Percentiles rank a stretch among this genome's conserved stretches.
Conservation (phyloP, 2,113 vertebrate genomes). For the Eclectus roratus region DNA sequence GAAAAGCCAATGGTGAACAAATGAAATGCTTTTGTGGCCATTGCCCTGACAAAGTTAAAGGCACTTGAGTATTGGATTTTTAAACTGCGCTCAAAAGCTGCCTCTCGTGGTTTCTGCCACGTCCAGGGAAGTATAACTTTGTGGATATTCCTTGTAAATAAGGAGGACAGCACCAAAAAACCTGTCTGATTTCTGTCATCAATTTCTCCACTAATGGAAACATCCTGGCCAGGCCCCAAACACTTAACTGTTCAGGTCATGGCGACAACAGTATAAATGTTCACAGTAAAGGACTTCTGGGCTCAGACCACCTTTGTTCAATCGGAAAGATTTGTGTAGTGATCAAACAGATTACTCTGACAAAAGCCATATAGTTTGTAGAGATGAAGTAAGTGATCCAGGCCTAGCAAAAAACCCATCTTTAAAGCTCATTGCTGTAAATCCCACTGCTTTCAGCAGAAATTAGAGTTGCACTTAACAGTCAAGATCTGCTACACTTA, state of each 20-base stretch:
- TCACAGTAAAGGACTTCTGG: neutral
- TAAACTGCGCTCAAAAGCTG: neutral
- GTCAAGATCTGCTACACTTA: neutral
- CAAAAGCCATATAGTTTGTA: neutral
- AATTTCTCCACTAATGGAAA: neutral
- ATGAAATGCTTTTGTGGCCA: rapidly evolving
- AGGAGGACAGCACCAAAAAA: neutral
- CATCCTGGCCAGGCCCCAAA: neutral
- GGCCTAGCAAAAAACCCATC: neutral
- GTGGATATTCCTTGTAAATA: neutral
- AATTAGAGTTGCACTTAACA: neutral
- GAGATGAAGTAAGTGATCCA: neutral
- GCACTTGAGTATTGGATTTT: neutral
- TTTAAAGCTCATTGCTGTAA: neutral
- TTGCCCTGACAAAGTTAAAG: neutral
- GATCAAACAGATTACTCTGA: conserved; percentile 39
- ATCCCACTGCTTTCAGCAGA: neutral
- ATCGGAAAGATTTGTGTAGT: conserved; percentile 25
- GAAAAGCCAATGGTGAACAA: neutral
- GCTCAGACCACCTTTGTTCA: conserved; percentile 2
- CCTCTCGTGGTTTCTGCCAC: neutral
- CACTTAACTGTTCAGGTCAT: neutral
- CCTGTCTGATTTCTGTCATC: neutral
- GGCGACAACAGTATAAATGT: neutral
- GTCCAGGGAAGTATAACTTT: neutral